Conservation (phyloP, 1,140 invertebrate genomes). For the Psix sp. region DNA sequence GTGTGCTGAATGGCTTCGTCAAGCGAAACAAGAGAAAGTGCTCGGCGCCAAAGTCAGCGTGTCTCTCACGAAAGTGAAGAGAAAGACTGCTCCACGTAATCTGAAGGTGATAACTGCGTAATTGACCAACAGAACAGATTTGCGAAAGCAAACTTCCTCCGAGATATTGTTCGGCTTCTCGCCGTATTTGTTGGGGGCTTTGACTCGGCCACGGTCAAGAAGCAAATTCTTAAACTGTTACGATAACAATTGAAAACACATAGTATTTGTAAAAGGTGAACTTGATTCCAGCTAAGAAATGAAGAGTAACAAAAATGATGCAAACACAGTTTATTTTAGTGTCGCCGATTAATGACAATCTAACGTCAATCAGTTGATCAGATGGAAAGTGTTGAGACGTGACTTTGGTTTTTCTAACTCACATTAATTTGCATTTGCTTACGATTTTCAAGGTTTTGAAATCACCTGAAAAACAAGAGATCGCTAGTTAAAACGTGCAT, state of each 20-base stretch:
- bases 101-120: slow-evolving; percentile 41
- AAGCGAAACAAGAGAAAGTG: slow-evolving; percentile 68
- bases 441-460: neutral
- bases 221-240: no score
- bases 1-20: slow-evolving; percentile 47
- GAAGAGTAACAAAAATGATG: no score
- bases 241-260: no score
- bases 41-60: slow-evolving; percentile 22
- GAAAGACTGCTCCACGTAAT: slow-evolving; percentile 61
- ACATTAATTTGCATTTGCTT: no score
- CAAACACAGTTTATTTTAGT: no score
- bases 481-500: neutral
- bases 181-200: no score
- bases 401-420: no score
- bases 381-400: no score
- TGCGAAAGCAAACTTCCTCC: slow-evolving; percentile 25
- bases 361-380: no score
- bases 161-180: slow-evolving; percentile 10
- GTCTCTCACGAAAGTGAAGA: slow-evolving; percentile 62
- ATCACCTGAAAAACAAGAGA: slow-evolving; percentile 30
- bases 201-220: no score
- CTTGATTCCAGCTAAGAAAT: no score
- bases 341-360: no score
- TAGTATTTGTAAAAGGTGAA: neutral
- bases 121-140: slow-evolving; percentile 30